A percentile compares a stretch with the other conserved stretches of the same genome.
phyloP scores from a whole-genome alignment of 2,113 vertebrate species.

The Platichthys flesus region DNA sequence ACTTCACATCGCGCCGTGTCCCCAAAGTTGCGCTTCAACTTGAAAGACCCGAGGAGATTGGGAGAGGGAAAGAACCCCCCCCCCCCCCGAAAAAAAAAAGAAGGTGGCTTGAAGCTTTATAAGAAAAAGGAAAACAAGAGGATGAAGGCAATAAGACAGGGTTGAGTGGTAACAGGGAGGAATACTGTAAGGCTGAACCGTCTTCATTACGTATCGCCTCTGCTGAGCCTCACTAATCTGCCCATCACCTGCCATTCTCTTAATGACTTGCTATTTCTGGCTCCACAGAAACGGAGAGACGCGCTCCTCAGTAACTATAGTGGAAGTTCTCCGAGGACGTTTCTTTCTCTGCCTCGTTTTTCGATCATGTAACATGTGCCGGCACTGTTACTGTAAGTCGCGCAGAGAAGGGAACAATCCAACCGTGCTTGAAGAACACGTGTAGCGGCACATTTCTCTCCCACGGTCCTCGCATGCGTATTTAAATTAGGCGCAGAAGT shows the following conservation, averaged over 20 bases:
- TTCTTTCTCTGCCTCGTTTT: constrained; percentile 40
- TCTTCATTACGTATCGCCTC: constrained; percentile 72
- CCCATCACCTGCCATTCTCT: constrained; percentile 78
- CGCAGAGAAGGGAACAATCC: neutral
- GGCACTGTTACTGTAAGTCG: constrained; percentile 31
- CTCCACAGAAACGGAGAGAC: constrained; percentile 69
- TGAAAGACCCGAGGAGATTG: constrained; percentile 29
- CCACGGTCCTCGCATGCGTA: neutral
- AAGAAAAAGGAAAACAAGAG: constrained; percentile 47
- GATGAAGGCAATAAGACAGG: constrained; percentile 49
- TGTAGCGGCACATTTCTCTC: neutral
- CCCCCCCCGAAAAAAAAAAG: too few relatives aligned
- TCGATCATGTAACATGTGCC: constrained; percentile 32
- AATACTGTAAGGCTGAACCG: constrained; percentile 64
- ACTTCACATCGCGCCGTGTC: constrained; percentile 22
- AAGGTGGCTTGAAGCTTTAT: constrained; percentile 44
- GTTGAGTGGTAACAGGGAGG: constrained; percentile 51
- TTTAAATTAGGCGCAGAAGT: neutral
- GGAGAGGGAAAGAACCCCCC: constrained; percentile 11
- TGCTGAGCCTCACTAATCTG: constrained; percentile 72
- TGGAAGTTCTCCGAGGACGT: constrained; percentile 56
- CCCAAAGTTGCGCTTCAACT: constrained; percentile 35
- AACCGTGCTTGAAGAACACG: neutral
- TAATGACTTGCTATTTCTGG: constrained; percentile 84
- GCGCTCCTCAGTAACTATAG: constrained; percentile 55